These are phyloP conservation scores for Acanthosepion lycidas DNA, from an alignment of 2,888 invertebrate species.

Conservation along the genomic window DNA sequence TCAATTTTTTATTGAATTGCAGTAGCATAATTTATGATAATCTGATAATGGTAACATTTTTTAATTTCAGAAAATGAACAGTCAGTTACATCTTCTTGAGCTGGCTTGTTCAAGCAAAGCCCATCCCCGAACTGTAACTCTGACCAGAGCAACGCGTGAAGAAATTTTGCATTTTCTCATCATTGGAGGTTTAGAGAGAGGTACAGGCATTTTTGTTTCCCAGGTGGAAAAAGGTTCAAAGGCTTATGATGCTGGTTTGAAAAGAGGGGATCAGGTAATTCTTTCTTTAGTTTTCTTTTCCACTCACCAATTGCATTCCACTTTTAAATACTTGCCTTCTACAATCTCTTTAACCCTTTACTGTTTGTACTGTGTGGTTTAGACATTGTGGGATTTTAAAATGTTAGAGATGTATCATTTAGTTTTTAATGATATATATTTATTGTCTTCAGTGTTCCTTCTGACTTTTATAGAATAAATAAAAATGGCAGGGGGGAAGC, in stretches of 20 bases:
- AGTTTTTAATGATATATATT: no score
- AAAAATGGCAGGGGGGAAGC: no score
- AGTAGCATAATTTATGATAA: neutral
- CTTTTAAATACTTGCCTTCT: no score
- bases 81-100: conserved; percentile 81
- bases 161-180: conserved; percentile 93
- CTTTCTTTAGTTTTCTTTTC: neutral
- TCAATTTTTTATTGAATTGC: neutral
- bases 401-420: no score
- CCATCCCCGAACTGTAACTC: conserved; percentile 89
- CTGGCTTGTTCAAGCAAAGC: conserved; percentile 99
- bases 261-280: conserved; percentile 90
- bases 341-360: no score
- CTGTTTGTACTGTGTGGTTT: no score
- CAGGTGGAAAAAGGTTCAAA: conserved; percentile 94
- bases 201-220: conserved; percentile 94
- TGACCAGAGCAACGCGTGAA: conserved; percentile 93
- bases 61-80: conserved; percentile 82
- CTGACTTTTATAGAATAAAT: no score
- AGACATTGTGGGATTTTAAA: no score
- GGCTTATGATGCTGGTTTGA: conserved; percentile 95
- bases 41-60: conserved; percentile 42
- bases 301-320: neutral
- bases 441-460: no score
- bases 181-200: conserved; percentile 92